Evolutionary conservation across 2,113 vertebrate species (phyloP), one percentile per base, ranked within the genome.

Genomic region (Tetraodon nigroviridis): DNA sequence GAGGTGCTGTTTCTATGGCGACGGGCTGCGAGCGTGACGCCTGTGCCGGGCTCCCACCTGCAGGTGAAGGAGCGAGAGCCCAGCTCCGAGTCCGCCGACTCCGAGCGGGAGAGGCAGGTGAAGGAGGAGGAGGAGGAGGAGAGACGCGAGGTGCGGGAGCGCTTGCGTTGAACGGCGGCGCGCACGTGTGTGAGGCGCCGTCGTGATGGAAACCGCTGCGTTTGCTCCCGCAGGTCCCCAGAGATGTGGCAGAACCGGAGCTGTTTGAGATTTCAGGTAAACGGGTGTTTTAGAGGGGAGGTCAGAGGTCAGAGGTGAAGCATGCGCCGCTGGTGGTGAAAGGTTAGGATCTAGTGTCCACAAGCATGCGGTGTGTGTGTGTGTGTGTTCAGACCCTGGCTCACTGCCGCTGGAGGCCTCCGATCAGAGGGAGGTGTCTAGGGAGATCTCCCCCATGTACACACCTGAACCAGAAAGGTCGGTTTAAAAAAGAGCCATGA

Each of bases 1-100:
- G 81, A 86, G 1, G 44, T 88, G 29, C 51, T 37, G 80, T 60
- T 44, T 41, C 74, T 87, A 76, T 91, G 90, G 90, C 69, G 55
- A 81, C 73, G 17, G 67, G 78, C 75, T 1, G 80, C 83, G 0
- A 71, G 55, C 29, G 41, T 88, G 61, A 75, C n/a, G 10, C 67
- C 82, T 1, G 4, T 85, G 21, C 22, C 51, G 1, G 72, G 58
- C 41, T 41, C 58, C 1, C 55, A 68, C 64, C 71, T 78, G 53
- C 51, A 20, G 69, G 16, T 49, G 0, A 53, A 63, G 16, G 58
- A 64, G 29, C 24, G 67, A 58, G 72, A 54, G 22, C n/a, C 69
- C 1, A 44, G 42, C 17, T 48, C 46, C 0, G 79, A 85, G 50
- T 85, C 86, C 61, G 69, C 75, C 0, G 81, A 78, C 41, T 86